Evolutionary conservation across 2,797 vertebrate genomes (phyloP), one percentile per base, ranked within the genome.

Genomic region (Vultur gryphus): DNA sequence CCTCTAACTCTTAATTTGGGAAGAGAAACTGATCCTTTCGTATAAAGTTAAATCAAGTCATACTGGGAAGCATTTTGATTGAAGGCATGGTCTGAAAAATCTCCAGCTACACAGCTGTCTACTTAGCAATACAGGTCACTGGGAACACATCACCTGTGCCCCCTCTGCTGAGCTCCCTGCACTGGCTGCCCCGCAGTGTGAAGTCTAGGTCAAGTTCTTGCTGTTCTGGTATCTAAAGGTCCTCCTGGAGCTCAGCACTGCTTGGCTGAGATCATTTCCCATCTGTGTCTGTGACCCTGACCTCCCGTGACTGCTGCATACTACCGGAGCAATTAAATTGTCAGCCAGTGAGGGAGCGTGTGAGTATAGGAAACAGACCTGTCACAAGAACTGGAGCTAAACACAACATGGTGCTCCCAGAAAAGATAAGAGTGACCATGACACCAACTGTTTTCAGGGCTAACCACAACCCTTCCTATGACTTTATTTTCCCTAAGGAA

Each of bases 1-100:
- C 5, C 39, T 46, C n/a, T 70, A 65, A 69, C 52, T 59, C n/a
- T 81, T 86, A 21, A 75, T 75, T 88, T 66, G 80, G 37, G 48
- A 70, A 86, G 44, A 84, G 41, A 67, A 87, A 80, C 2, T 0
- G 77, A 61, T 85, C n/a, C 46, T 85, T 87, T 75, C 17, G 23
- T 78, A 13, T 31, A 24, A 91, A 69, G n/a, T 55, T 87, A 43
- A 39, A 70, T 54, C 37, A 69, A 80, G 77, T 92, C 62, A 62
- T 79, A 69, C 39, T 87, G 94, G 78, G 91, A 89, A 89, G n/a
- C 46, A 7, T 84, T 92, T 92, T 71, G 48, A 7, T 67, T 54
- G 19, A 69, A 43, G 41, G 31, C 12, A 4, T 11, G 29, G 11
- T n/a, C 48, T 84, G 77, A 48, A 61, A 39, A 64, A 6, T 17